Conservation (phyloP, 2,797 vertebrate species). For the Hypotaenidia philippensis region DNA sequence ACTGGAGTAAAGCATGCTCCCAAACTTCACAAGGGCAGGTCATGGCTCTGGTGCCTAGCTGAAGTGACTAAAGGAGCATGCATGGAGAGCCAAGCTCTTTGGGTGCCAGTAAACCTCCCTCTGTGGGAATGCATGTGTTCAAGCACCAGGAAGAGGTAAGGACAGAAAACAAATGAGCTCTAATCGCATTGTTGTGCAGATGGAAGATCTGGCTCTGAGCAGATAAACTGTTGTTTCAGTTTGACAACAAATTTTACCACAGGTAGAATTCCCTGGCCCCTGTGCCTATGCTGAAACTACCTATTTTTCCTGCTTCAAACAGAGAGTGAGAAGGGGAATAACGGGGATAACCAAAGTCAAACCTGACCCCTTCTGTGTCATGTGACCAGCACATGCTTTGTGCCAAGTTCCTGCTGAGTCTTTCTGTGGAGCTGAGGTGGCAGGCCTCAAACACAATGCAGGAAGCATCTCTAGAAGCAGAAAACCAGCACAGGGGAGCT, state of each 20-base stretch:
- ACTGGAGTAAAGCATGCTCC: not conserved
- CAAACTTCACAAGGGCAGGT: not conserved
- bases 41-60: not conserved
- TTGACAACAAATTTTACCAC: not conserved
- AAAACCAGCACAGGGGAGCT: not conserved
- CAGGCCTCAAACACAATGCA: not conserved
- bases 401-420: not conserved
- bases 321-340: not conserved
- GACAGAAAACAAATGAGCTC: not conserved
- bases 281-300: not conserved
- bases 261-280: not conserved
- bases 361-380: not conserved
- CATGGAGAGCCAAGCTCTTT: not conserved
- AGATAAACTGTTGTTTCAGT: not conserved
- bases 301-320: not conserved
- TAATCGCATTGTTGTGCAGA: not conserved
- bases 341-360: not conserved
- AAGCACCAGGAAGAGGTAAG: not conserved
- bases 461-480: not conserved
- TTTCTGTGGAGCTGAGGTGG: not conserved
- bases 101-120: not conserved
- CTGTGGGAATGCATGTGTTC: not conserved
- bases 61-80: not conserved
- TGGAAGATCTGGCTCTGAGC: not conserved
- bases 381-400: not conserved